Base-by-base conservation (phyloP, 1,140 invertebrate species). In the Lepidotrigona ventralis region DNA sequence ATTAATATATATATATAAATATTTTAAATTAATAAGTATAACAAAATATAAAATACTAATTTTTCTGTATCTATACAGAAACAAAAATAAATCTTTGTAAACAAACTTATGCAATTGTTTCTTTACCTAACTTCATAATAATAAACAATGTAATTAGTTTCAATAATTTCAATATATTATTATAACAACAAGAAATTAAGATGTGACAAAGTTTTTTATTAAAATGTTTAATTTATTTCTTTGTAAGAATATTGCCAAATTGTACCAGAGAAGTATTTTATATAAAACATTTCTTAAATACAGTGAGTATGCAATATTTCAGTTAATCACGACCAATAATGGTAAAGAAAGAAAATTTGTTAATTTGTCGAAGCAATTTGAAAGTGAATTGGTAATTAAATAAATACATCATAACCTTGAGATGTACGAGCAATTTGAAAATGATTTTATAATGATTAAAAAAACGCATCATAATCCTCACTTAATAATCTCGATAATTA, bases 1-100 rank as follows among this genome's bases (percentile, higher is more conserved):
- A 21, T 60, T 53, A 29, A 29, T 60, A 14, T 5, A 46, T 46
- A 46, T 46, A 5, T 53, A n/a, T 58, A 70, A 82, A 82, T 68
- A 46, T 70, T 46, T 77, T 53, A 53, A 78, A 54, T 51, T 19
- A 68, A 1, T 51, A n/a, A 15, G 3, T 46, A 51, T 53, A 78
- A 29, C 63, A 83, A 70, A 78, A 70, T 21, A 54, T 12, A 81
- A 83, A 78, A 63, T 69, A 33, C 29, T 33, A 58, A 77, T 76
- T 82, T 63, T 12, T 53, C n/a, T 21, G 3, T 58, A 14, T 60
- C 8, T 46, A 8, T 39, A 69, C 39, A 23, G 39, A 82, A 82
- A 77, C 26, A 54, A 21, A 26, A 46, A 70, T 54, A 78, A 39
- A 60, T 54, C 33, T 39, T 53, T 54, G 26, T 63, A 39, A 78